Conservation (phyloP, 2,113 vertebrate species). For the Mesoclemmys tuberculata region DNA sequence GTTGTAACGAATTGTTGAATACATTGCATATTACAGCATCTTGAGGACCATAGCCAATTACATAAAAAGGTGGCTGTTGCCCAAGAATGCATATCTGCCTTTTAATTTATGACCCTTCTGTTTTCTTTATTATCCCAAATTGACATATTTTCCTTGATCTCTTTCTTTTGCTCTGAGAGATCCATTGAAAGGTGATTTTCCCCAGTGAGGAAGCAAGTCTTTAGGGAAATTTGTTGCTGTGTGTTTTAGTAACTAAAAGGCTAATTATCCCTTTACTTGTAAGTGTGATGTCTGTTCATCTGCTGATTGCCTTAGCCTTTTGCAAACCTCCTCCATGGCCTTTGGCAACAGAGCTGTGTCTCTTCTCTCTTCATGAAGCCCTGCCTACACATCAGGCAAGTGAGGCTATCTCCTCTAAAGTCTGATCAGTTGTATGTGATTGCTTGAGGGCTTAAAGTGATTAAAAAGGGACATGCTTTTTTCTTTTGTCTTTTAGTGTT, state of each 20-base stretch:
- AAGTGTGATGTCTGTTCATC: conserved; percentile 59
- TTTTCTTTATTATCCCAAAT: conserved; percentile 67
- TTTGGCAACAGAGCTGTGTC: conserved; percentile 43
- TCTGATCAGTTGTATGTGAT: background rate
- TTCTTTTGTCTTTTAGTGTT: background rate
- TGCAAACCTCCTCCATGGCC: conserved; percentile 35
- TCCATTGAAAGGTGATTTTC: conserved; percentile 66
- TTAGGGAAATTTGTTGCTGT: conserved; percentile 44
- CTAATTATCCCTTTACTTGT: conserved; percentile 51
- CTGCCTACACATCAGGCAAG: conserved; percentile 15
- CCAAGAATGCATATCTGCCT: conserved; percentile 62
- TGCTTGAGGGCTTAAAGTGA: conserved; percentile 49
- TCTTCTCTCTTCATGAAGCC: background rate
- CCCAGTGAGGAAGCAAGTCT: conserved; percentile 61
- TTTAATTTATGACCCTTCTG: conserved; percentile 69
- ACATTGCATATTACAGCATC: conserved; percentile 15
- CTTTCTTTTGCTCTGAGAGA: conserved; percentile 55
- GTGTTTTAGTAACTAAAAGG: conserved; percentile 49
- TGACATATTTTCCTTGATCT: conserved; percentile 63
- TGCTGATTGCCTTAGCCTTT: conserved; percentile 14
- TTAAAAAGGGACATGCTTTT: conserved; percentile 16
- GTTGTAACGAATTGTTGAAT: background rate
- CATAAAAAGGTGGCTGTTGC: conserved; percentile 51
- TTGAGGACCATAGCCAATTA: conserved; percentile 56
- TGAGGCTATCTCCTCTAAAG: conserved; percentile 32